Evolutionary conservation across 2,888 invertebrate species (phyloP).

Genomic region (Julus scandinavius): DNA sequence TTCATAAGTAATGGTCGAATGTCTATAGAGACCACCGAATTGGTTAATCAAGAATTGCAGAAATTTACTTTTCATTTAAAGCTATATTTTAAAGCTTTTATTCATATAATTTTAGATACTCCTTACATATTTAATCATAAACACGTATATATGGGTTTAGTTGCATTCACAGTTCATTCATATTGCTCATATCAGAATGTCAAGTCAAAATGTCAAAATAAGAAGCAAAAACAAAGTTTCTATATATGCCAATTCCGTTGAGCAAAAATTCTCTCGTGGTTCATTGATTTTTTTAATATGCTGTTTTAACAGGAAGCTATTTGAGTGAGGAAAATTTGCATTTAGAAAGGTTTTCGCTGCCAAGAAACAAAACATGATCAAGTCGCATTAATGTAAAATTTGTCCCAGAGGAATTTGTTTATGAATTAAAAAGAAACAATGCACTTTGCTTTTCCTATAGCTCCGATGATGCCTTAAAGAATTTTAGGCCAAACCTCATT

Average conservation of each 20-base stretch:
- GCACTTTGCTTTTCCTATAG: background rate
- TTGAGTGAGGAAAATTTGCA: constrained; percentile 35
- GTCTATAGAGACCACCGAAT: no score
- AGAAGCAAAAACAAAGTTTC: background rate
- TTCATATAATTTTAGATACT: no score
- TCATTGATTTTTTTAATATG: constrained; percentile 52
- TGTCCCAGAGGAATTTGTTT: constrained; percentile 46
- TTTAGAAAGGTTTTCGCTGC: constrained; percentile 48
- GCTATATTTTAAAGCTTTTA: no score
- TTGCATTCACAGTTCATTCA: no score
- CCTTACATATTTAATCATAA: no score
- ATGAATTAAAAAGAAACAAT: constrained; percentile 29
- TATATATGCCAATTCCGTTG: background rate
- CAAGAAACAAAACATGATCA: constrained; percentile 43
- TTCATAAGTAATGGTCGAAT: no score
- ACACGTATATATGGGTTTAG: no score
- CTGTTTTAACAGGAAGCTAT: constrained; percentile 22
- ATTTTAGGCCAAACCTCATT: background rate
- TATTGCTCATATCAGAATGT: background rate
- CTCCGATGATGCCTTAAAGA: background rate
- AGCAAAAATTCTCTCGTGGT: constrained; percentile 1
- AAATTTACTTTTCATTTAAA: no score
- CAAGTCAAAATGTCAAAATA: background rate
- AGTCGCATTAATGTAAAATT: constrained; percentile 48
- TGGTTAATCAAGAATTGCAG: no score